Base-by-base conservation (phyloP, 2,113 vertebrate species). In the Bagarius yarrelli region DNA sequence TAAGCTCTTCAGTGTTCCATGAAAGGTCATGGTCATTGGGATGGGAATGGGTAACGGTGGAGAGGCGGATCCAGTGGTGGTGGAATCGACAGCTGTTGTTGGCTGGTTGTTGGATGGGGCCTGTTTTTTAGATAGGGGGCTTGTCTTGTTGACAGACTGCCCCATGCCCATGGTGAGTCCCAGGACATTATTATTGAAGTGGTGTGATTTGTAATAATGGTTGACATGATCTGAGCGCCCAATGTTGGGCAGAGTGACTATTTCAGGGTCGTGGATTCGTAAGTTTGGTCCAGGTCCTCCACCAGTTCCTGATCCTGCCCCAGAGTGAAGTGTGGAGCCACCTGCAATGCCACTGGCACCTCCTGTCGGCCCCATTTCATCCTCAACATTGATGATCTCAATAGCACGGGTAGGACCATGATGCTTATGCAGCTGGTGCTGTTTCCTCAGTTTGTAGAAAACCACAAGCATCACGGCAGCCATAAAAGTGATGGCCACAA, bases 401-500 rank as follows among this genome's bases (percentile, higher is more conserved):
- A 98, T 95, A 66, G 96, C 95, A 82, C 96, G 94, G 36, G 95
- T 94, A 16, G 95, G 94, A 30, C 96, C 95, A 4, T 96, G 96
- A 86, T 97, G 96, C 88, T 98, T 97, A 89, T 98, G 96, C 21
- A 96, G 91, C 90, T 98, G 96, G 90, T 98, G 96, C 87, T 98
- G 96, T 84, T 95, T 96, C 70, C 96, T 93, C 19, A 97, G 94
- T 89, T 98, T 98, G 87, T 97, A 98, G 92, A 98, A 98, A 83
- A 95, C 95, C 60, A 98, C 95, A 73, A 98, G 88, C 96, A 98
- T 98, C 61, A 98, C 96, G 2, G 96, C 96, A 5, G 96, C 96
- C 96, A 98, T 97, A 89, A 98, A 97, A 0, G 96, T 97, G 88
- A 98, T 98, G 81, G 96, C 96, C 84, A 98, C 96, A 47, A 98